A percentile compares a stretch with the other conserved stretches of the same genome.
phyloP scores from a whole-genome alignment of 2,113 vertebrate genomes.

The Balaenoptera acutorostrata region DNA sequence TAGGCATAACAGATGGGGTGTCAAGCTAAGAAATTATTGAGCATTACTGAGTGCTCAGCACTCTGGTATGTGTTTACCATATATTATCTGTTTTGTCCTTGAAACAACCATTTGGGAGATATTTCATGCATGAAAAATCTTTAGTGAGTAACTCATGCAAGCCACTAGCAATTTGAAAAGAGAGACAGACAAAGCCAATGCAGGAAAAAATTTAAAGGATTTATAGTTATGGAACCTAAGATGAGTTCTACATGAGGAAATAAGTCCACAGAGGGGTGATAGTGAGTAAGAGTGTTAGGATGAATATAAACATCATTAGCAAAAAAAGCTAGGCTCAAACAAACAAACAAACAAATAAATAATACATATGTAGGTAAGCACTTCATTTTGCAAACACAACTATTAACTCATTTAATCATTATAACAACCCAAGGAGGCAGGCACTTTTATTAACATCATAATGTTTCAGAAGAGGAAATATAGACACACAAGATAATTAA shows the following conservation, averaged over 20 bases:
- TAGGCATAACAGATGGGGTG: background rate
- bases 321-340: background rate
- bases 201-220: background rate
- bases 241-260: background rate
- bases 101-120: conserved; percentile 24
- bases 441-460: background rate
- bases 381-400: background rate
- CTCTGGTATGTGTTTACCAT: conserved; percentile 48
- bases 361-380: background rate
- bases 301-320: background rate
- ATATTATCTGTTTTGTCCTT: conserved; percentile 59
- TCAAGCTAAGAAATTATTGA: conserved; percentile 39
- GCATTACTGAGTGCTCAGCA: conserved; percentile 19
- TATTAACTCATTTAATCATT: background rate
- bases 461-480: background rate
- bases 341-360: background rate
- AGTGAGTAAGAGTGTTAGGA: fast-evolving
- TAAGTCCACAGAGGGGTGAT: background rate
- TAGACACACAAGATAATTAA: background rate
- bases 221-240: background rate
- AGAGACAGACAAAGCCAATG: background rate
- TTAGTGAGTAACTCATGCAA: conserved; percentile 34
- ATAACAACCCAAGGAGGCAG: background rate
- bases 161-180: background rate
- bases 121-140: conserved; percentile 60